Evolutionary conservation across 2,113 vertebrate species (phyloP).

Genomic region (Microtus pennsylvanicus): DNA sequence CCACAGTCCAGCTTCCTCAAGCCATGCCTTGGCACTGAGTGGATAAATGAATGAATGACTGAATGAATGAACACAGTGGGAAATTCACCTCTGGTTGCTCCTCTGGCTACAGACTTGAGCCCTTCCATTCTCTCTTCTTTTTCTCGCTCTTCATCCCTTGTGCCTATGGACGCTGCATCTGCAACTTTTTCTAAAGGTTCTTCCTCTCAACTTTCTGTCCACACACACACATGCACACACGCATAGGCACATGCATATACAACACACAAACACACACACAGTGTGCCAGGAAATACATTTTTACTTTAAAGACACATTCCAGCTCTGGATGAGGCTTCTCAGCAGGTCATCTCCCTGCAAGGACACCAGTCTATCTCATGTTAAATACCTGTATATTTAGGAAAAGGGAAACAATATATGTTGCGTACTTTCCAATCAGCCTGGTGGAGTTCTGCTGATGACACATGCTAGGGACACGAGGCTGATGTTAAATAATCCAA

Average conservation of each 20-base stretch:
- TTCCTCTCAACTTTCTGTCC: neutral
- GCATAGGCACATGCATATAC: neutral
- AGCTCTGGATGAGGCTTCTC: neutral
- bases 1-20: neutral
- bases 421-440: conserved; percentile 15
- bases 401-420: neutral
- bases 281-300: neutral
- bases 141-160: neutral
- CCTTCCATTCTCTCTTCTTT: neutral
- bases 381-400: conserved; percentile 55
- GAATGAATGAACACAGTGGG: neutral
- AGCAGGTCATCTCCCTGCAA: neutral
- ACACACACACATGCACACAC: neutral
- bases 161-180: neutral
- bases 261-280: neutral
- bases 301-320: neutral
- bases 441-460: neutral
- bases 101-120: neutral
- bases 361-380: conserved; percentile 39
- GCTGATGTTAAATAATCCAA: neutral
- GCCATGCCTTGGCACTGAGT: neutral
- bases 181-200: neutral
- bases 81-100: neutral
- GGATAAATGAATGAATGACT: neutral
- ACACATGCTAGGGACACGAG: neutral